These are phyloP conservation scores for Falco concolor DNA, from an alignment of 2,797 vertebrate species.

Conservation along the genomic window DNA sequence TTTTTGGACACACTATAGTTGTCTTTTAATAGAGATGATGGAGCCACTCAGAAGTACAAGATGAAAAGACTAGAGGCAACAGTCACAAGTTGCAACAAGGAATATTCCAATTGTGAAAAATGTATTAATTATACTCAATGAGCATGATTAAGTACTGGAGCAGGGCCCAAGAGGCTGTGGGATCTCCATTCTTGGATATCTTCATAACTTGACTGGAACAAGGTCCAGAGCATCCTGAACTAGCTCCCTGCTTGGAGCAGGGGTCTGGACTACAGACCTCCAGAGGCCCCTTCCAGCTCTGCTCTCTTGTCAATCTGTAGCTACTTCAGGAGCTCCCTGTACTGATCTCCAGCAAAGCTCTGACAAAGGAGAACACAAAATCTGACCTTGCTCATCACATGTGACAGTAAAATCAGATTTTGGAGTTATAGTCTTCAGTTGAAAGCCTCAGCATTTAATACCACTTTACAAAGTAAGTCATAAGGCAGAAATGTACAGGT, in stretches of 20 bases:
- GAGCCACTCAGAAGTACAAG: background rate
- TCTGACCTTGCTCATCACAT: background rate
- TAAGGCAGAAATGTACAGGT: background rate
- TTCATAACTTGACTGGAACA: background rate
- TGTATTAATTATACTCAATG: background rate
- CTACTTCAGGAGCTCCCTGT: background rate
- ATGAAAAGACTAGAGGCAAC: background rate
- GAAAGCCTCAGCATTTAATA: background rate
- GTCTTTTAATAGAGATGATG: background rate
- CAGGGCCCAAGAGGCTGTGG: background rate
- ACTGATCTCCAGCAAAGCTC: background rate
- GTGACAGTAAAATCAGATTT: background rate
- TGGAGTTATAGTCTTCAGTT: background rate
- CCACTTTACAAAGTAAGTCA: background rate
- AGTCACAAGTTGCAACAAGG: constrained; percentile 7
- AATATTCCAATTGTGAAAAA: constrained; percentile 14
- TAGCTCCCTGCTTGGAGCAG: background rate
- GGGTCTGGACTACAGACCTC: background rate
- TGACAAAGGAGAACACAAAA: background rate
- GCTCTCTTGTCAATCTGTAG: background rate
- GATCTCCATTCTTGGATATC: constrained; percentile 9
- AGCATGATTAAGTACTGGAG: background rate
- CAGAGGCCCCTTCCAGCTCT: background rate
- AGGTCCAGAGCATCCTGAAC: background rate
- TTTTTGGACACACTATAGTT: background rate